Conservation (phyloP, 2,797 vertebrate species). For the Chromobotia macracanthus region DNA sequence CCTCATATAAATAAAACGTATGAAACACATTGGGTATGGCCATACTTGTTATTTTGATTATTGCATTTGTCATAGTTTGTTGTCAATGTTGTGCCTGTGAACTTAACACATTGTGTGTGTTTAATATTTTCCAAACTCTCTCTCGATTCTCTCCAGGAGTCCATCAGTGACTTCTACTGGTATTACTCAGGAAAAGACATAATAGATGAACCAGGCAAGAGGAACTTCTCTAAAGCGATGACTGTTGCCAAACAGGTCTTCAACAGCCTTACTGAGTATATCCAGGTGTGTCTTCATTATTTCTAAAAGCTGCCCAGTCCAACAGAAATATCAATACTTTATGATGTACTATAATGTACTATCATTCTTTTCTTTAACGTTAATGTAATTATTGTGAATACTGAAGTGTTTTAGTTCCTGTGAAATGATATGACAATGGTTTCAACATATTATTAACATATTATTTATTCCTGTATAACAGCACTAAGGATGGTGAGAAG, state of each 20-base stretch:
- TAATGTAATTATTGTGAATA: neutral
- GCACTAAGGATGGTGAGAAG: constrained; percentile 87
- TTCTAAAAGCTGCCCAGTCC: neutral
- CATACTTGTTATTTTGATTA: neutral
- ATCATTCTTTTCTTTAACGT: neutral
- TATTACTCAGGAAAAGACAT: constrained; percentile 96
- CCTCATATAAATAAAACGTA: neutral
- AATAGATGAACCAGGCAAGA: constrained; percentile 93
- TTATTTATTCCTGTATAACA: constrained; percentile 55
- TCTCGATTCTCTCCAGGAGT: constrained; percentile 78
- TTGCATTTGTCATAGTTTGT: neutral
- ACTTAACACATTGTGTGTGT: neutral
- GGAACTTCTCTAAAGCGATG: constrained; percentile 98
- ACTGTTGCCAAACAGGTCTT: constrained; percentile 94
- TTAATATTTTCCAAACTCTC: neutral
- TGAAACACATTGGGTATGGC: no score
- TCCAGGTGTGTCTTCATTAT: constrained; percentile 79
- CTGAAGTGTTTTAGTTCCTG: no score
- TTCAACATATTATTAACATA: no score
- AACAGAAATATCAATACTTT: neutral
- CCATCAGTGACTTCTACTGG: constrained; percentile 98
- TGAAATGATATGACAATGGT: no score
- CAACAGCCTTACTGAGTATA: constrained; percentile 95
- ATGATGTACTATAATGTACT: neutral
- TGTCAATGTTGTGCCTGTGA: neutral